phyloP scores from a whole-genome alignment of 2,888 invertebrate species.

The Callyntrura guangdongensis region DNA sequence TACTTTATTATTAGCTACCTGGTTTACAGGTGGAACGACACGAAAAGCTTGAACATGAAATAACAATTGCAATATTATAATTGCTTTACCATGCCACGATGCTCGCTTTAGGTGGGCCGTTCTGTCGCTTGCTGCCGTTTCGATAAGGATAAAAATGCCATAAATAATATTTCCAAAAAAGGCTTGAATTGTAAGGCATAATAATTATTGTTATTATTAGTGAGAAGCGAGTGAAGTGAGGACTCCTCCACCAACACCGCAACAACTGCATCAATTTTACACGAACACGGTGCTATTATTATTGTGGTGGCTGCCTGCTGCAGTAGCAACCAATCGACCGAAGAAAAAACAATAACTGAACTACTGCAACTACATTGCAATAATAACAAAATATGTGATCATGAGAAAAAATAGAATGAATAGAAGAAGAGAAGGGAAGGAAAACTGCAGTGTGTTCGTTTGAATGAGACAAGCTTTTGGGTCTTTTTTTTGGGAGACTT shows the following conservation, averaged over 20 bases:
- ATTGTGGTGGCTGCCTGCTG: not conserved
- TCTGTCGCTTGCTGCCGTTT: not conserved
- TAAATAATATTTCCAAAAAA: conserved; percentile 46
- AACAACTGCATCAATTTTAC: not conserved
- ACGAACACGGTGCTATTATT: not conserved
- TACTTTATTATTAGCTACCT: not conserved
- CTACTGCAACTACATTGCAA: not conserved
- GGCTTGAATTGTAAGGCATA: conserved; percentile 26
- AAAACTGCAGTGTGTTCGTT: conserved; percentile 1
- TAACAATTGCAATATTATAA: conserved; percentile 17
- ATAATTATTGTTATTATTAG: conserved; percentile 9
- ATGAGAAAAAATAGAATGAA: not conserved
- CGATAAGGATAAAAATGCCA: not conserved
- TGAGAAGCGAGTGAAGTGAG: not conserved
- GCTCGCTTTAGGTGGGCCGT: not conserved
- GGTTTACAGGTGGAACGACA: conserved; percentile 17
- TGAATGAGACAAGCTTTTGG: not conserved
- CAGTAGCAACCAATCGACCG: not conserved
- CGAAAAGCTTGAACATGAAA: not conserved
- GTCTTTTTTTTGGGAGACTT: not conserved
- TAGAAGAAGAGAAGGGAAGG: conserved; percentile 32
- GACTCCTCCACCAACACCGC: not conserved
- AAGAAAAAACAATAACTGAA: not conserved
- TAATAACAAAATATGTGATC: conserved; percentile 1
- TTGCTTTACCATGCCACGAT: conserved; percentile 15